Evolutionary conservation across 2,113 vertebrate species (phyloP).

Genomic region (Odobenus rosmarus): DNA sequence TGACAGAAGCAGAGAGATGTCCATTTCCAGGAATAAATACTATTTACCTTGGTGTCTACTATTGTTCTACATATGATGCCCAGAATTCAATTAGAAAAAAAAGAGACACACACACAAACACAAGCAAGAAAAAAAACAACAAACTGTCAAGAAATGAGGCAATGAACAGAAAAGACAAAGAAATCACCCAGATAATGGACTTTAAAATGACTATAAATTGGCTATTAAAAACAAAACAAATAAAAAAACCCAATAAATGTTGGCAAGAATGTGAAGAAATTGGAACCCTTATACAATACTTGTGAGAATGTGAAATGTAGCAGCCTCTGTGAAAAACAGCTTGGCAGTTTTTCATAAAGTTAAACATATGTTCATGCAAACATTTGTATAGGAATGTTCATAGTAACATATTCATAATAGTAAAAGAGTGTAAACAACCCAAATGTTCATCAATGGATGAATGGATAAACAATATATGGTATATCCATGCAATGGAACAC

Average conservation of each 20-base stretch:
- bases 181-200: background rate
- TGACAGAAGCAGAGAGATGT: background rate
- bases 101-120: background rate
- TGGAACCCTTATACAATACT: background rate
- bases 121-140: background rate
- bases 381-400: background rate
- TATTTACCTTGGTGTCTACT: background rate
- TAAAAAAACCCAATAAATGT: background rate
- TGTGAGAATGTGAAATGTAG: background rate
- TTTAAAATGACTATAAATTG: background rate
- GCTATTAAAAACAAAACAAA: conserved; percentile 4
- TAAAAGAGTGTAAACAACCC: background rate
- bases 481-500: background rate
- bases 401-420: background rate
- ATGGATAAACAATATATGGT: background rate
- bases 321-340: background rate
- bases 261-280: background rate
- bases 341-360: background rate
- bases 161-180: background rate
- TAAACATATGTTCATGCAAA: background rate
- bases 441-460: background rate
- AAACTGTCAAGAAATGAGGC: background rate
- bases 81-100: background rate
- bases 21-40: background rate
- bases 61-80: background rate